Conservation (phyloP, 2,797 vertebrate species). For the Triplophysa bombifrons region DNA sequence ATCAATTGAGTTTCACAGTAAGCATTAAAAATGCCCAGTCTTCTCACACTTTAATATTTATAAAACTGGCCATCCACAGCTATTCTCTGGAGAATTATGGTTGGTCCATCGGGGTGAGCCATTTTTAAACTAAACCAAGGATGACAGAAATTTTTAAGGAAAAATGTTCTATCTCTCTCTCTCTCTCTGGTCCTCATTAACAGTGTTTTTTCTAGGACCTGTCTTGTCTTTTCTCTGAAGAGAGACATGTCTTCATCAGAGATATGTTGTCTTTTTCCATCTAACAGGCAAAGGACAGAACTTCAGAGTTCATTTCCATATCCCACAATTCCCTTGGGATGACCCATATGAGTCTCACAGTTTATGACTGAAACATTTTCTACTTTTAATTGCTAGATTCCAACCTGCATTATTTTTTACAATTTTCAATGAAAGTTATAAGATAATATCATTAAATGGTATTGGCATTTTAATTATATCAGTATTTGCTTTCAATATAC, state of each 20-base stretch:
- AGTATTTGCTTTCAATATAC: not conserved
- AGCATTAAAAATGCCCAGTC: constrained; percentile 13
- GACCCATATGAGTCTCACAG: not conserved
- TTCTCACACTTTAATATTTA: constrained; percentile 30
- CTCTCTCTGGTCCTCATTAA: constrained; percentile 28
- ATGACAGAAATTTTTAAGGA: not conserved
- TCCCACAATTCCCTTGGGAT: not conserved
- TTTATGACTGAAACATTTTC: not conserved
- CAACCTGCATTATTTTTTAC: not conserved
- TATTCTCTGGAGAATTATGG: constrained; percentile 1
- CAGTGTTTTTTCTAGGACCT: not conserved
- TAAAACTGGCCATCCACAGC: not conserved
- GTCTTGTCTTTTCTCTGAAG: constrained; percentile 7
- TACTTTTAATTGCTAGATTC: not conserved
- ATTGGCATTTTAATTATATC: not conserved
- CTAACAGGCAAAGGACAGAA: not conserved
- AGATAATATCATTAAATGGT: too few species aligned
- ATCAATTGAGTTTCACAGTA: constrained; percentile 14
- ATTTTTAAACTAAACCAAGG: constrained; percentile 6
- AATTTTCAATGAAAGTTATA: not conserved
- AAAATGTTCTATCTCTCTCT: not conserved
- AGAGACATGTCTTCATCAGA: constrained; percentile 5
- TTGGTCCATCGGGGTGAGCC: not conserved
- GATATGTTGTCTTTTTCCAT: not conserved
- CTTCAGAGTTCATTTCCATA: not conserved